A percentile compares a stretch with the other conserved stretches of the same genome.
Conservation (phyloP, 2,888 invertebrate species). For the Euproctis similis region DNA sequence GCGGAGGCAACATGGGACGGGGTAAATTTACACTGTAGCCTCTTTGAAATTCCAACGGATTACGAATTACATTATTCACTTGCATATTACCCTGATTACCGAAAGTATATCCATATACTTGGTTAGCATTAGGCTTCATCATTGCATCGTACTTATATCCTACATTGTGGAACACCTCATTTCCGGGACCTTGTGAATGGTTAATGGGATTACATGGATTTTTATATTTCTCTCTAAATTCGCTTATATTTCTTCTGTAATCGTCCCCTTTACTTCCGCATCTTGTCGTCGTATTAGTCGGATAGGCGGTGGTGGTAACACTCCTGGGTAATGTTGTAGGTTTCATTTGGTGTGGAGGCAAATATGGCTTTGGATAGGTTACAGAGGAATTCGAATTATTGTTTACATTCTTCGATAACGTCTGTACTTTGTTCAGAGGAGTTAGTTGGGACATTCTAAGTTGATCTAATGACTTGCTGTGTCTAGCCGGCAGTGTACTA, state of each 20-base stretch:
- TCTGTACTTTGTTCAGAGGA: slow-evolving; percentile 46
- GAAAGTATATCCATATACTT: slow-evolving; percentile 70
- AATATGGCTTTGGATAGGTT: slow-evolving; percentile 64
- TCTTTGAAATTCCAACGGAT: slow-evolving; percentile 75
- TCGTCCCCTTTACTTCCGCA: slow-evolving; percentile 65
- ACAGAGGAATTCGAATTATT: slow-evolving; percentile 61
- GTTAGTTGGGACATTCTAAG: slow-evolving; percentile 75
- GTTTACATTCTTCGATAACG: slow-evolving; percentile 46
- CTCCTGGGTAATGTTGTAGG: slow-evolving; percentile 70
- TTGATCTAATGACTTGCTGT: slow-evolving; percentile 89
- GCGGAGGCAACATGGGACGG: slow-evolving; percentile 77
- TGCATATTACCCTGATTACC: slow-evolving; percentile 73
- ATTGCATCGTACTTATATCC: slow-evolving; percentile 63
- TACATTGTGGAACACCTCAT: slow-evolving; percentile 66
- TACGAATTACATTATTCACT: slow-evolving; percentile 69
- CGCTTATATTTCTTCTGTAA: slow-evolving; percentile 76
- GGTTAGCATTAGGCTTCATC: slow-evolving; percentile 59
- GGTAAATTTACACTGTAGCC: slow-evolving; percentile 74
- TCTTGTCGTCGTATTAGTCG: slow-evolving; percentile 60
- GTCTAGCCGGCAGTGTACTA: slow-evolving; percentile 80
- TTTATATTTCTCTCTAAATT: slow-evolving; percentile 79
- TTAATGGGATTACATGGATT: slow-evolving; percentile 65
- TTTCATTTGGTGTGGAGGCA: slow-evolving; percentile 56
- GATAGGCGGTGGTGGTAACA: slow-evolving; percentile 63
- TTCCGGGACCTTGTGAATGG: slow-evolving; percentile 48